Conservation (phyloP, 2,888 invertebrate genomes). For the Lamellibrachia satsuma region DNA sequence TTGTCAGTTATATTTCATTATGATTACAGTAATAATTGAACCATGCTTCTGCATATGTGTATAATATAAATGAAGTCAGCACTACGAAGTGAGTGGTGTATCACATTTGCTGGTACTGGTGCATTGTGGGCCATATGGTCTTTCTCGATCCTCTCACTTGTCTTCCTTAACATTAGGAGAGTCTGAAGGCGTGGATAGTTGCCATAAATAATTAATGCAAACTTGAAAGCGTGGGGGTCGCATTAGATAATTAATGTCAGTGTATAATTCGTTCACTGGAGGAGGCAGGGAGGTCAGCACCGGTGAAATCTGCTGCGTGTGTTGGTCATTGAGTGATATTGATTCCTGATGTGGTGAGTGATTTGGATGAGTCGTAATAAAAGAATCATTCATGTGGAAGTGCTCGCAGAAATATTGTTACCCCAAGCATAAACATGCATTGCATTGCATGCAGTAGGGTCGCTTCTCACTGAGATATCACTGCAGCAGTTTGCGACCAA, state of each 20-base stretch:
- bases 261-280: not conserved
- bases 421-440: not conserved
- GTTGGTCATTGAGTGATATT: not conserved
- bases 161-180: not conserved
- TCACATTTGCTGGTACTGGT: not conserved
- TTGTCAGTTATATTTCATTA: not conserved
- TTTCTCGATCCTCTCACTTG: not conserved
- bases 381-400: not conserved
- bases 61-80: not conserved
- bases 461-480: not conserved
- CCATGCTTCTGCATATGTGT: not conserved
- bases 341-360: not conserved
- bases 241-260: slow-evolving; percentile 7
- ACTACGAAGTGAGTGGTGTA: not conserved
- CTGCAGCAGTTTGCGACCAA: not conserved
- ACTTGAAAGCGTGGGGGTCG: not conserved
- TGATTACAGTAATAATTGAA: not conserved
- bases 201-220: slow-evolving; percentile 10
- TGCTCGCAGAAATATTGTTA: not conserved
- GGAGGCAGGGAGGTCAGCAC: not conserved
- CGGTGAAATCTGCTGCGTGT: not conserved
- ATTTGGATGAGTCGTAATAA: not conserved
- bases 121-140: not conserved
- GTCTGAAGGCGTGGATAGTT: not conserved
- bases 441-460: not conserved